Evolutionary conservation across 2,888 invertebrate species (phyloP), one percentile per base, ranked within the genome.

Genomic region (Heliconius charithonia): DNA sequence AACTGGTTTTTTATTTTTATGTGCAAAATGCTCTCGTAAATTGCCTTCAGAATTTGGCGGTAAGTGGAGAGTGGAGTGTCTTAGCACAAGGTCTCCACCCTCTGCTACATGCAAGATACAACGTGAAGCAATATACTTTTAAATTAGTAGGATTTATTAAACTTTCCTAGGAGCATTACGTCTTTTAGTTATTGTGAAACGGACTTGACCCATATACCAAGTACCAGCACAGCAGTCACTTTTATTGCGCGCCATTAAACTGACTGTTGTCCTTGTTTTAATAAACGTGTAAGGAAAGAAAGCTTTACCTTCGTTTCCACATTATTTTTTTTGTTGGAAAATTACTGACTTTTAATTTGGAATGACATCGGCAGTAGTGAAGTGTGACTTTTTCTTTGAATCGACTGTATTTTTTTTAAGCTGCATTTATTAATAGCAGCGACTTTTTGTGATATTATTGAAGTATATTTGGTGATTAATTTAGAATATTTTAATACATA

Each of bases 191-290:
- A 63, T 63, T 63, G 32, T 66, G 51, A 56, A n/a, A 13, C n/a
- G 70, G 51, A 70, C 75, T 71, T 79, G 78, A 79, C 78, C 75
- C 66, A 79, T 79, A 66, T 69, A 62, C 41, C 13, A 12, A 37
- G 41, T 70, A 25, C 65, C 16, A 63, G 69, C 70, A 10, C n/a
- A 71, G 70, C 65, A 56, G 70, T 37, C 65, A 75, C 63, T 79
- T 69, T 70, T 59, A 71, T 76, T 76, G 62, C 75, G 19, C 25
- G 2, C 74, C 62, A 65, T 79, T 71, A 75, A 75, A 70, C 37
- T 75, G 75, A 59, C 56, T 37, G 45, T 51, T 70, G 75, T 75
- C 78, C 78, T 78, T 78, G 77, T 72, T 66, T 59, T 27, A 67
- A 67, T 78, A 73, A 69, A 66, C 62, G 29, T 65, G 22, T 62